Evolutionary conservation across 2,888 invertebrate species (phyloP), one percentile per base, ranked within the genome.

Genomic region (Herminia tarsipennalis): DNA sequence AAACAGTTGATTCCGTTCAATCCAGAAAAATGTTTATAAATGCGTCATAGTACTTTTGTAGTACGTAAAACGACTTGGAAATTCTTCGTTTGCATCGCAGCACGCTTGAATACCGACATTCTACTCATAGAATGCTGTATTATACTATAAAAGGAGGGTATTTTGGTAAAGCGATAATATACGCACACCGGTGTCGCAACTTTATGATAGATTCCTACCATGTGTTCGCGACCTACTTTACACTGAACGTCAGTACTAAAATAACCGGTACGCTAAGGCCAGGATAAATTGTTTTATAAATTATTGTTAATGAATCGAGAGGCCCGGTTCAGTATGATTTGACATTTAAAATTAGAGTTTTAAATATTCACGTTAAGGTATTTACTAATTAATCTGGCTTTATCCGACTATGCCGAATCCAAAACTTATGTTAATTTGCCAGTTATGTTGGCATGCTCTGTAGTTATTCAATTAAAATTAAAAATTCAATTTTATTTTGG

Each of bases 201-300:
- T 52, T 55, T 62, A 67, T 62, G 73, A 74, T 78, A 75, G 76
- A 80, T 75, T 67, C 68, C 61, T 68, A 64, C 76, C 79, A 76
- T 73, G 71, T 75, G 79, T 65, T 57, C 69, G 50, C 70, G 83
- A 75, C 82, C 83, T 76, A 81, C 67, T 76, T 83, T 67, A 65
- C 45, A 45, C 58, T 51, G 56, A 55, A 66, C 64, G 54, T 59
- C 44, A 55, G 51, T 65, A 80, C 78, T 67, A 59, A 83, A 83
- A 83, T 84, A 84, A 72, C 52, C 56, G 54, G 69, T 70, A 56
- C 50, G 59, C 65, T 75, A 73, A 75, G 73, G 77, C 73, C 78
- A 68, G 72, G 61, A 64, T 60, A 64, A 62, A 67, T 57, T 65
- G 54, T 58, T 49, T 59, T 42, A 65, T 60, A 47, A 56, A 58